phyloP scores from a whole-genome alignment of 1,140 invertebrate genomes.

The Drosophila kanapiae region DNA sequence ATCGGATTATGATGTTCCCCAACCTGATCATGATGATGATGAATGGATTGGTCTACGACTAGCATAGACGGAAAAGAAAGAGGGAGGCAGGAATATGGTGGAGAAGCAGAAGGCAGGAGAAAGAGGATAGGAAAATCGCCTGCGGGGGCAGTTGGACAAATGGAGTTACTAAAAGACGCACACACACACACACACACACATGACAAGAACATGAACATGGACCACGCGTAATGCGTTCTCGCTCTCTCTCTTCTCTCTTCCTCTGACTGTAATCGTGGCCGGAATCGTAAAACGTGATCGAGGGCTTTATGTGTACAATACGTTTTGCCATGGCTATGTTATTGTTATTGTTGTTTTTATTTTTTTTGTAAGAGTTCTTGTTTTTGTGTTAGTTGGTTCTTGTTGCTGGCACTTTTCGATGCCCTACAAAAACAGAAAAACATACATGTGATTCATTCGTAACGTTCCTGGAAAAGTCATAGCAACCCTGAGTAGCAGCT shows the following conservation, averaged over 20 bases:
- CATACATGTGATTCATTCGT: slow-evolving; percentile 9
- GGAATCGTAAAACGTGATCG: slow-evolving; percentile 82
- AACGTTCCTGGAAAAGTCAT: background rate
- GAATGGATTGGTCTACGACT: slow-evolving; percentile 61
- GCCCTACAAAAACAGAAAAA: slow-evolving; percentile 30
- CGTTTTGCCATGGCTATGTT: slow-evolving; percentile 62
- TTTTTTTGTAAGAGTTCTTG: slow-evolving; percentile 16
- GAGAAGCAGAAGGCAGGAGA: background rate
- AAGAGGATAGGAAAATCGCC: slow-evolving; percentile 22
- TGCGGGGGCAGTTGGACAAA: slow-evolving; percentile 73
- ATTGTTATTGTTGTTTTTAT: slow-evolving; percentile 37
- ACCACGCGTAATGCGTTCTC: slow-evolving; percentile 74
- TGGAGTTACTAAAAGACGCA: slow-evolving; percentile 58
- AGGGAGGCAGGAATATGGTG: background rate
- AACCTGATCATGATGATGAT: slow-evolving; percentile 72
- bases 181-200: slow-evolving; percentile 37
- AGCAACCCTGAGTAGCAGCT: background rate
- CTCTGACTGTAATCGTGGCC: slow-evolving; percentile 67
- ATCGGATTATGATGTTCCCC: slow-evolving; percentile 58
- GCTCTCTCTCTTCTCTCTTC: slow-evolving; percentile 41
- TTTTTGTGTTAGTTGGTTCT: slow-evolving; percentile 29
- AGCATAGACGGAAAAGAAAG: slow-evolving; percentile 5
- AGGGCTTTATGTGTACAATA: slow-evolving; percentile 76
- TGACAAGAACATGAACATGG: slow-evolving; percentile 66
- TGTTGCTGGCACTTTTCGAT: slow-evolving; percentile 54